phyloP scores from a whole-genome alignment of 2,113 vertebrate genomes.

The Antechinus stuartii region DNA sequence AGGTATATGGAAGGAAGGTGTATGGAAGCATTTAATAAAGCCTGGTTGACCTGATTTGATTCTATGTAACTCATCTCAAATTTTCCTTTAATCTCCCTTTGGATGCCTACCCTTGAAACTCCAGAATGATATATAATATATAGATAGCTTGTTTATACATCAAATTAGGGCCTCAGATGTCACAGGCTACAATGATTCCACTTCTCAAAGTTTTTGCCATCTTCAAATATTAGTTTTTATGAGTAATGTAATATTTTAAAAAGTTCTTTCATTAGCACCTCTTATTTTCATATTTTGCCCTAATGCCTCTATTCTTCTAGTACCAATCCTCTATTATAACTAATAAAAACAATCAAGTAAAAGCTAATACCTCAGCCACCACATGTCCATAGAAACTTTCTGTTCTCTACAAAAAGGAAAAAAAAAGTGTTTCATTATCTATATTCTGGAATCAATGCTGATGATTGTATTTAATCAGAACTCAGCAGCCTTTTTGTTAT shows the following conservation, averaged over 20 bases:
- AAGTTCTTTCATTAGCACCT: background rate
- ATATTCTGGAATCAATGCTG: background rate
- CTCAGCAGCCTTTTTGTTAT: background rate
- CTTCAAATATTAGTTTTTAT: background rate
- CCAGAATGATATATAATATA: background rate
- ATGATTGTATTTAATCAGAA: background rate
- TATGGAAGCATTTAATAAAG: background rate
- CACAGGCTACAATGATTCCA: background rate
- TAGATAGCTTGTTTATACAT: background rate
- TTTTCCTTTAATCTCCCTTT: background rate
- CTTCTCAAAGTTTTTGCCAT: background rate
- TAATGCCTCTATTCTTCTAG: background rate
- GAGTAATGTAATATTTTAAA: background rate
- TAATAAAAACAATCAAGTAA: background rate
- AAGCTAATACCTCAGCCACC: background rate
- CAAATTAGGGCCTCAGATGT: background rate
- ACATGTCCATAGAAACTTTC: background rate
- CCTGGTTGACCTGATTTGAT: background rate
- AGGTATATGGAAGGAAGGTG: background rate
- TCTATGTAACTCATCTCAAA: background rate
- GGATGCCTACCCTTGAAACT: background rate
- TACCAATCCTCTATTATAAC: background rate
- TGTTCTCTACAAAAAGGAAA: background rate
- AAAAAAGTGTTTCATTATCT: background rate
- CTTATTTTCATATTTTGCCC: background rate